phyloP scores from a whole-genome alignment of 1,140 invertebrate genomes.

The Berghia stephanieae region DNA sequence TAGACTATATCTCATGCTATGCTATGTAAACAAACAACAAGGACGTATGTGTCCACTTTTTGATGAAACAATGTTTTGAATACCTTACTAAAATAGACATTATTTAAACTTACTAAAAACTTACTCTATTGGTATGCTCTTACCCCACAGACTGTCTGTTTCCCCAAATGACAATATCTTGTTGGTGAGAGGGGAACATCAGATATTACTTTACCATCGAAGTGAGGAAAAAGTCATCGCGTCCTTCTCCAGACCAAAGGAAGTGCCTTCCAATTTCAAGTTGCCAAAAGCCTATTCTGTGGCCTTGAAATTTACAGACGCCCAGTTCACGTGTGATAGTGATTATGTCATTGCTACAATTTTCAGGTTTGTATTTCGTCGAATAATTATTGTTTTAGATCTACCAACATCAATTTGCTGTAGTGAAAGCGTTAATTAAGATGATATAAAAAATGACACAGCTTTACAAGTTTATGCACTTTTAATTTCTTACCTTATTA shows the following conservation, averaged over 20 bases:
- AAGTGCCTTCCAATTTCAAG: slow-evolving; percentile 60
- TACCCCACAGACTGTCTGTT: neutral
- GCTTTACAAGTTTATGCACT: too few species aligned
- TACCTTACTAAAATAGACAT: too few species aligned
- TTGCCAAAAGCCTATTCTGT: slow-evolving; percentile 53
- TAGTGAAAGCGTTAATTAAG: too few species aligned
- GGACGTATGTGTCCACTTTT: too few species aligned
- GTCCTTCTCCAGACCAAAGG: slow-evolving; percentile 48
- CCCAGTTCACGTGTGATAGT: slow-evolving; percentile 57
- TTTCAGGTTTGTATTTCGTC: slow-evolving; percentile 43
- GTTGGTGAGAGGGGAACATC: slow-evolving; percentile 47
- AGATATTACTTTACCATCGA: slow-evolving; percentile 55
- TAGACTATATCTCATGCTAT: too few species aligned
- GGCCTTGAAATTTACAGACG: slow-evolving; percentile 53
- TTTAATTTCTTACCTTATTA: too few species aligned
- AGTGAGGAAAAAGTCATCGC: slow-evolving; percentile 48
- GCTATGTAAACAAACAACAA: too few species aligned
- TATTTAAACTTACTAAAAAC: too few species aligned
- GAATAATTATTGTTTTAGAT: too few species aligned
- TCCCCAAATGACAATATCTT: slow-evolving; percentile 38
- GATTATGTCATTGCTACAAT: slow-evolving; percentile 55
- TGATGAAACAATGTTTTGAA: too few species aligned
- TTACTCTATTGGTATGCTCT: neutral
- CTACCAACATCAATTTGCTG: too few species aligned
- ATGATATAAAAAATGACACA: too few species aligned